phyloP scores from a whole-genome alignment of 2,113 vertebrate species.

The Saccopteryx bilineata region DNA sequence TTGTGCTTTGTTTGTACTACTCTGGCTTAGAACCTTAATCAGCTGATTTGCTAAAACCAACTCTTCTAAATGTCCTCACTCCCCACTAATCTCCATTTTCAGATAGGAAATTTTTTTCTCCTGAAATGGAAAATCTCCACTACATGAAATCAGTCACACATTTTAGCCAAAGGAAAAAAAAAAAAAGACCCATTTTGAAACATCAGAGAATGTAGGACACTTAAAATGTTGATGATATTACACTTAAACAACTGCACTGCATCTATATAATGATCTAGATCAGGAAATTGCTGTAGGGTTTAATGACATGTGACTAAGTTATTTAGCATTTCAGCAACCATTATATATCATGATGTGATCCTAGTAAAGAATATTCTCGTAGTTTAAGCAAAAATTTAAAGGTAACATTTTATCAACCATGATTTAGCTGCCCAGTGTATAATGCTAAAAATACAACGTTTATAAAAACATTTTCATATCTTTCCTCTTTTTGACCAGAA shows the following conservation, averaged over 20 bases:
- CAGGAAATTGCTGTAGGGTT: not conserved
- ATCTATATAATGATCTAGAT: not conserved
- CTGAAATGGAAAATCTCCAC: not conserved
- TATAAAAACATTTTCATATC: not conserved
- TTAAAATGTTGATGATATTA: not conserved
- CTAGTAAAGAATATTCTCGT: not conserved
- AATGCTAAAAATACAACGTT: not conserved
- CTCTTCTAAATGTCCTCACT: not conserved
- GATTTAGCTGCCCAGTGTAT: not conserved
- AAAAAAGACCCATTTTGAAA: not conserved
- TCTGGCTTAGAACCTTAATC: not conserved
- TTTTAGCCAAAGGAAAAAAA: not conserved
- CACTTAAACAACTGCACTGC: not conserved
- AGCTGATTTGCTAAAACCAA: not conserved
- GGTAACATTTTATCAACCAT: not conserved
- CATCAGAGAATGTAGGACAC: not conserved
- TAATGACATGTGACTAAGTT: conserved; percentile 8
- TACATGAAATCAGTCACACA: not conserved
- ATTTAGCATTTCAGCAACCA: not conserved
- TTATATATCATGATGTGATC: not conserved
- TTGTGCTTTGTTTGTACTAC: not conserved
- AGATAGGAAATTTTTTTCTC: not conserved
- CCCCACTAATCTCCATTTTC: not conserved
- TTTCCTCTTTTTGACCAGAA: not conserved
- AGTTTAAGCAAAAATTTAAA: conserved; percentile 56